Base-by-base conservation (phyloP, 2,113 vertebrate genomes). In the Syrrhaptes paradoxus region DNA sequence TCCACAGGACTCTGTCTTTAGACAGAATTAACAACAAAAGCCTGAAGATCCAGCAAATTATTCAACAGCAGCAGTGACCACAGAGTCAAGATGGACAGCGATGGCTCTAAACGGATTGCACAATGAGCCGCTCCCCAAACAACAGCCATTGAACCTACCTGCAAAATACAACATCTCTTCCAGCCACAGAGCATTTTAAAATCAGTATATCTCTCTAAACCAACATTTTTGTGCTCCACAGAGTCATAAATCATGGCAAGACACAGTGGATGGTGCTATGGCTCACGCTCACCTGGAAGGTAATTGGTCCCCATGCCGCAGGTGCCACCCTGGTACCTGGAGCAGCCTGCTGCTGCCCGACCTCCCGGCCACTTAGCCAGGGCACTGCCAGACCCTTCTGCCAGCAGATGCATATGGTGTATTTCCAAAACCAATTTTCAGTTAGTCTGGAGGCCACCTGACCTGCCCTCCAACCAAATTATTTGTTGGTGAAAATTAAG, bases 401-500 rank as follows among this genome's bases (percentile, higher is more conserved):
- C n/a, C 82, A 57, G 2, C 34, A 38, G 61, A 52, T 48, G 31
- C 52, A 6, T 3, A 22, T 4, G 78, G 57, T 34, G 25, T 10
- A 15, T 71, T 70, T 61, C 52, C 95, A 87, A 93, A 89, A 59
- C 12, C 61, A 43, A 67, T 21, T 93, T 38, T 55, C n/a, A 65
- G 29, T 65, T 21, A 92, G 76, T 65, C 83, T 8, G 13, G 43
- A 90, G 87, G 46, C 76, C 38, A 4, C 55, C 9, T 70, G 85
- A 57, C 74, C 93, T 94, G 58, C 89, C 83, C 89, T 93, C 89
- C 79, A 87, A 71, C 68, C 84, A 77, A 73, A 86, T 65, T 58
- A 81, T 79, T 92, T 52, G 34, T 65, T 92, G 82, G 71, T 83
- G 95, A 90, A 92, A 93, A 81, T 95, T n/a, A 89, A 83, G 82